Evolutionary conservation across 2,888 invertebrate species (phyloP).

Genomic region (Muscina levida): DNA sequence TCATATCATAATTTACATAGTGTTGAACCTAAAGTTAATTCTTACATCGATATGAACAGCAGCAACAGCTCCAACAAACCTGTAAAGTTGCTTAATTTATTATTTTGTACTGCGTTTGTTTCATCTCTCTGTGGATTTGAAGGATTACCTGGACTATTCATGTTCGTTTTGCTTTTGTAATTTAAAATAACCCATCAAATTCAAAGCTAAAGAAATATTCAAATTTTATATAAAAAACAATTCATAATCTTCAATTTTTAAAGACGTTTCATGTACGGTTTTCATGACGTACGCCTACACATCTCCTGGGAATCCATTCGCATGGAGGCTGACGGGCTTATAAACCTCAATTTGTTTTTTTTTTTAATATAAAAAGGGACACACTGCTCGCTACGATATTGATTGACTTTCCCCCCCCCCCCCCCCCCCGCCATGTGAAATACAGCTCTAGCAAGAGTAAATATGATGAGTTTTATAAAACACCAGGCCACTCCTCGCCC

Average conservation of each 20-base stretch:
- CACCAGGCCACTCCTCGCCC: neutral
- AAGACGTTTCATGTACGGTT: too few species aligned
- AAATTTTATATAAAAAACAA: neutral
- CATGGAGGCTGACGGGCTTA: neutral
- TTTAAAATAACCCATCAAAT: neutral
- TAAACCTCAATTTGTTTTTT: slow-evolving; percentile 14
- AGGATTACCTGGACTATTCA: neutral
- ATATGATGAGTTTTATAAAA: neutral
- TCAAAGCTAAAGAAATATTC: neutral
- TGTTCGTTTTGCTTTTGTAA: neutral
- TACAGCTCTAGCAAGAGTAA: neutral
- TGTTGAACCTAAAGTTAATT: neutral
- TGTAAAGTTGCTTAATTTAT: too few species aligned
- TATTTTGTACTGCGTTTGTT: too few species aligned
- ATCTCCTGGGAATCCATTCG: neutral
- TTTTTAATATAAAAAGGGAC: slow-evolving; percentile 17
- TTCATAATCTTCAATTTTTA: neutral
- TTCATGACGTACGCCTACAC: too few species aligned
- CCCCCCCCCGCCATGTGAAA: too few species aligned
- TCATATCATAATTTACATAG: slow-evolving; percentile 24
- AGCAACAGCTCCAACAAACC: too few species aligned
- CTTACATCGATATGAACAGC: too few species aligned
- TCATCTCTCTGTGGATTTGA: neutral
- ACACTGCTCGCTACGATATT: slow-evolving; percentile 4
- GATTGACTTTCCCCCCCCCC: slow-evolving; percentile 18